Evolutionary conservation across 2,797 vertebrate genomes (phyloP).

Genomic region (Bufotes viridis): DNA sequence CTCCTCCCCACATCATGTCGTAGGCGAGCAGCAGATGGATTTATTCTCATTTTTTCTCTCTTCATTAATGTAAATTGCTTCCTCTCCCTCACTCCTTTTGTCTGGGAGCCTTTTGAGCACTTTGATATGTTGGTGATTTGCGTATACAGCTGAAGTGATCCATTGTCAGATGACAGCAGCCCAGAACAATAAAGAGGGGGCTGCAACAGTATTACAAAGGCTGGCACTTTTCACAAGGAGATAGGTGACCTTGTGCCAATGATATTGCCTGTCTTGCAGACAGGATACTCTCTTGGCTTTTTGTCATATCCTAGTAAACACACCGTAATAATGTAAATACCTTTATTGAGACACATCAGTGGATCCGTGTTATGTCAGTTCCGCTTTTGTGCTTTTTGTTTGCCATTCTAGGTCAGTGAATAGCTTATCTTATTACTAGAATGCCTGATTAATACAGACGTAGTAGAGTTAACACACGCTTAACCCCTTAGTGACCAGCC

Average conservation of each 20-base stretch:
- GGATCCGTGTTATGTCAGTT: no score
- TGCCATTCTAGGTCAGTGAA: no score
- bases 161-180: slow-evolving; percentile 45
- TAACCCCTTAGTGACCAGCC: no score
- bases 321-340: no score
- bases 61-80: slow-evolving; percentile 58
- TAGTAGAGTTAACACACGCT: no score
- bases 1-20: not conserved
- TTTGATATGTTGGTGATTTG: slow-evolving; percentile 52
- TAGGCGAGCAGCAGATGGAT: slow-evolving; percentile 51
- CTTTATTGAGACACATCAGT: no score
- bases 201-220: slow-evolving; percentile 4
- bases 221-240: slow-evolving; percentile 5
- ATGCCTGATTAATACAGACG: no score
- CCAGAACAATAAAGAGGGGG: slow-evolving; percentile 47
- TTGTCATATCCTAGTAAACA: no score
- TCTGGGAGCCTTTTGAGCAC: slow-evolving; percentile 51
- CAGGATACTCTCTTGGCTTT: no score
- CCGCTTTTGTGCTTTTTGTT: no score
- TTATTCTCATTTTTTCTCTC: slow-evolving; percentile 52
- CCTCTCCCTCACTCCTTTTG: slow-evolving; percentile 48
- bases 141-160: slow-evolving; percentile 50
- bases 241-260: slow-evolving; percentile 17
- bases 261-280: no score
- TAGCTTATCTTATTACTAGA: no score